These are phyloP conservation scores for Eolophus roseicapilla DNA, from an alignment of 2,113 vertebrate genomes.

Conservation along the genomic window DNA sequence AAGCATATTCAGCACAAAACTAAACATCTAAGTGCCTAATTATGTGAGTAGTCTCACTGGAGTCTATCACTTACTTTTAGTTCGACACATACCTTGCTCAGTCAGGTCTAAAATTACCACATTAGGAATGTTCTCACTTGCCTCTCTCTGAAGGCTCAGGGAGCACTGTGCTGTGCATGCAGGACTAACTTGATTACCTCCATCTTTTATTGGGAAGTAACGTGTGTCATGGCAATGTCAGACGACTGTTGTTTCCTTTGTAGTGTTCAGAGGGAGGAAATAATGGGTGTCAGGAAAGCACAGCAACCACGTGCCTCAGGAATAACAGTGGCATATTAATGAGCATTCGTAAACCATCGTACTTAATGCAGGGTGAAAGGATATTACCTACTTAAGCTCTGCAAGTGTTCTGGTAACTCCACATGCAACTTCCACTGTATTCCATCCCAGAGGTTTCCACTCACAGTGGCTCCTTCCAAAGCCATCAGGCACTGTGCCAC, in stretches of 20 bases:
- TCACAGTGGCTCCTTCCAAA: background rate
- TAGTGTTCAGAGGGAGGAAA: slow-evolving; percentile 28
- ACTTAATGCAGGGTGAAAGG: background rate
- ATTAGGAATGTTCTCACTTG: background rate
- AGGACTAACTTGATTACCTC: slow-evolving; percentile 19
- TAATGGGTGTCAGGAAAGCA: slow-evolving; percentile 6
- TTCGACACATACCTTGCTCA: slow-evolving; percentile 33
- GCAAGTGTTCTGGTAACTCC: background rate
- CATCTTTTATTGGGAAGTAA: slow-evolving; percentile 9
- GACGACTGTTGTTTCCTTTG: background rate
- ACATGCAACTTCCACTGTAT: background rate
- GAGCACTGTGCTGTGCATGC: background rate
- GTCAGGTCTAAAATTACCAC: slow-evolving; percentile 39
- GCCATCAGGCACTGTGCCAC: background rate
- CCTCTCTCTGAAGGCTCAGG: background rate
- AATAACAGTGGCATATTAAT: slow-evolving; percentile 21
- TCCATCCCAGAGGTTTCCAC: background rate
- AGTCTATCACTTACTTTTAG: slow-evolving; percentile 22
- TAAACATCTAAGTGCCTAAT: background rate
- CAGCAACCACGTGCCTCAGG: background rate
- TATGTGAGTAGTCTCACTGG: background rate
- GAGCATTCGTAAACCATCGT: background rate
- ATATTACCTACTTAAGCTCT: background rate
- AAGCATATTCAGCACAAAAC: background rate
- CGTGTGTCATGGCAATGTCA: background rate